A percentile compares a stretch with the other conserved stretches of the same genome.
Conservation (phyloP, 1,140 invertebrate genomes). For the Caenorhabditis remanei region DNA sequence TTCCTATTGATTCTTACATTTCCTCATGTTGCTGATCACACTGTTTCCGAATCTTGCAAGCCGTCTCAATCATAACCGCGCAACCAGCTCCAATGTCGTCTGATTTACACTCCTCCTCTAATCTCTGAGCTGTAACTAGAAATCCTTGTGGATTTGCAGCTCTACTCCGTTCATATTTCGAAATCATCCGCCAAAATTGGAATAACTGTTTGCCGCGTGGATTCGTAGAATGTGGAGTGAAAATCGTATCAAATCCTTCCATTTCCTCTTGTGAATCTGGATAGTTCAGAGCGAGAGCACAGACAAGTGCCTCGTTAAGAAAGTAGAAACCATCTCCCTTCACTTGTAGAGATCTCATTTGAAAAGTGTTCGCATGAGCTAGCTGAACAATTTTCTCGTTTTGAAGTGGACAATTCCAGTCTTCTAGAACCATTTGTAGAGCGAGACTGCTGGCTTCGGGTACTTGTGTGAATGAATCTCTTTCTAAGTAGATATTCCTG, state of each 20-base stretch:
- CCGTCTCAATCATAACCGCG: background rate
- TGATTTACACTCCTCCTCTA: slow-evolving; percentile 12
- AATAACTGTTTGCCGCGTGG: background rate
- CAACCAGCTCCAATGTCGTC: background rate
- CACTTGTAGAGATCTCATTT: slow-evolving; percentile 10
- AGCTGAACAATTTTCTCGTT: background rate
- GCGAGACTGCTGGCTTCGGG: background rate
- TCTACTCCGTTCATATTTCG: slow-evolving; percentile 8
- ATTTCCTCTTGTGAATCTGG: background rate
- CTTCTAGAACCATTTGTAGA: slow-evolving; percentile 19
- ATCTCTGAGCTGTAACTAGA: background rate
- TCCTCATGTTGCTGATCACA: background rate
- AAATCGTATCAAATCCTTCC: slow-evolving; percentile 7
- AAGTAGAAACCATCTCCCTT: slow-evolving; percentile 14
- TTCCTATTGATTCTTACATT: background rate
- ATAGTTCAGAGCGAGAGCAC: background rate
- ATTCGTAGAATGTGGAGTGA: background rate
- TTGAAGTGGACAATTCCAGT: slow-evolving; percentile 21
- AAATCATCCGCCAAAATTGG: slow-evolving; percentile 30
- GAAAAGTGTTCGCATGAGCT: slow-evolving; percentile 10
- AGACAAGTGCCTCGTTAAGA: background rate
- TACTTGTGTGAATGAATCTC: background rate
- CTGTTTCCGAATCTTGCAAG: slow-evolving; percentile 10
- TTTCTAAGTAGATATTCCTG: background rate
- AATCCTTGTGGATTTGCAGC: slow-evolving; percentile 19